A percentile compares a stretch with the other conserved stretches of the same genome.
Conservation (phyloP, 1,140 invertebrate genomes). For the Scaptomyza graminum region DNA sequence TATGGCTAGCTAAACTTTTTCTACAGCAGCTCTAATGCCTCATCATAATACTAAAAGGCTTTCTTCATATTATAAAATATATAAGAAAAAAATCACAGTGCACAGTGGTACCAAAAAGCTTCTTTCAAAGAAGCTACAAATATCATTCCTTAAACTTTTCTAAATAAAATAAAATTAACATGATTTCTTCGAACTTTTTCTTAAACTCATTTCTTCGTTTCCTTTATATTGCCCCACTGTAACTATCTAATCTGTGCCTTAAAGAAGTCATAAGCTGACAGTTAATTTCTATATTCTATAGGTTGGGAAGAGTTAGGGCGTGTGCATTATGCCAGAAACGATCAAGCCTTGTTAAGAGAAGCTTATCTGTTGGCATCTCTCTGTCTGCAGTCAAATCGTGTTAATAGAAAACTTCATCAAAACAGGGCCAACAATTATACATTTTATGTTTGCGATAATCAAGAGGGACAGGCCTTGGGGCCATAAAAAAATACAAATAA, state of each 20-base stretch:
- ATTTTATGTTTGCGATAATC: conserved; percentile 76
- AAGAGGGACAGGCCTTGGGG: conserved; percentile 31
- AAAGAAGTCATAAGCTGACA: conserved; percentile 17
- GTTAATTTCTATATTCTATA: conserved; percentile 18
- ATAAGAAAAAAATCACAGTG: neutral
- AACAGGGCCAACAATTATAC: conserved; percentile 51
- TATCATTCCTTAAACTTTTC: too few species aligned
- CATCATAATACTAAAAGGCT: conserved; percentile 26
- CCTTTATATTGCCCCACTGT: conserved; percentile 26
- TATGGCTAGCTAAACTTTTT: conserved; percentile 30
- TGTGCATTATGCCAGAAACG: conserved; percentile 66
- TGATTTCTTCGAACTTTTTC: too few species aligned
- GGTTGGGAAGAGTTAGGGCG: neutral
- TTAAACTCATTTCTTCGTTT: too few species aligned
- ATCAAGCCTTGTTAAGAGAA: conserved; percentile 61
- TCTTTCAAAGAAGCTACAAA: too few species aligned
- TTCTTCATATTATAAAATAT: conserved; percentile 18
- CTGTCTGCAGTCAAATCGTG: conserved; percentile 42
- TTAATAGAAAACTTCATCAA: conserved; percentile 61
- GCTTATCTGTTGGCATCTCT: conserved; percentile 16
- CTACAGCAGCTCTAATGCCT: conserved; percentile 46
- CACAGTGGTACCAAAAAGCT: conserved; percentile 37
- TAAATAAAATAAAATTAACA: too few species aligned
- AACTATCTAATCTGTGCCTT: neutral
- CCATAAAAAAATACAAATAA: too few species aligned